Evolutionary conservation across 2,113 vertebrate genomes (phyloP).

Genomic region (Seriola aureovittata): DNA sequence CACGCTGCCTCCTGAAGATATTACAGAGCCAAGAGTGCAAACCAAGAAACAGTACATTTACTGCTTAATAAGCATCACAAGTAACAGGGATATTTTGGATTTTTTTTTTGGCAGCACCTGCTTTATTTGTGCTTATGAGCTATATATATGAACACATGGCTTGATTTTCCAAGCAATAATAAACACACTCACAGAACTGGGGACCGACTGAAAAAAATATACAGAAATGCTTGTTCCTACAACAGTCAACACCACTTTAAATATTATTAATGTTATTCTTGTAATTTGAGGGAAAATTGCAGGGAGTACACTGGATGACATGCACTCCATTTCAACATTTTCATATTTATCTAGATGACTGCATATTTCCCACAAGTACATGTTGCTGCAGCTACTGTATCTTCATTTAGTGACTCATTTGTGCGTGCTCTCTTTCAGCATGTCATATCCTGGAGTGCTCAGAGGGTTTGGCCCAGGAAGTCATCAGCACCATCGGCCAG

Average conservation of each 20-base stretch:
- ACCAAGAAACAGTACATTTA: slow-evolving; percentile 14
- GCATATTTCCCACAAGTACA: neutral
- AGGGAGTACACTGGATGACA: no score
- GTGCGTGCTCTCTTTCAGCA: slow-evolving; percentile 79
- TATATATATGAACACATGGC: neutral
- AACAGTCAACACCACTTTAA: no score
- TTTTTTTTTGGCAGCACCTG: neutral
- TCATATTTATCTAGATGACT: slow-evolving; percentile 10
- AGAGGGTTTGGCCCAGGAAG: slow-evolving; percentile 96
- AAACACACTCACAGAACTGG: no score
- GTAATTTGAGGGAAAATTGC: neutral
- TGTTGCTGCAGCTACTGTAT: neutral
- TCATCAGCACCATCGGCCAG: slow-evolving; percentile 99
- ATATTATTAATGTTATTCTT: neutral
- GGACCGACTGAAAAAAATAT: no score
- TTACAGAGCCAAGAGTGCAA: slow-evolving; percentile 20
- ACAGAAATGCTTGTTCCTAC: no score
- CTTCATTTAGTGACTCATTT: neutral
- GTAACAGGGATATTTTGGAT: neutral
- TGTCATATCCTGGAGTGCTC: slow-evolving; percentile 98
- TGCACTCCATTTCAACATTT: no score
- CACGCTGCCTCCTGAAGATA: neutral
- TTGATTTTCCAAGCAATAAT: neutral
- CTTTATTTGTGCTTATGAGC: slow-evolving; percentile 9
- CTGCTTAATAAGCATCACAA: slow-evolving; percentile 1